These are phyloP conservation scores for Cladorhizidae sp. DNA, from an alignment of 37 sponge, comb jelly and placozoan genomes.

Conservation along the genomic window DNA sequence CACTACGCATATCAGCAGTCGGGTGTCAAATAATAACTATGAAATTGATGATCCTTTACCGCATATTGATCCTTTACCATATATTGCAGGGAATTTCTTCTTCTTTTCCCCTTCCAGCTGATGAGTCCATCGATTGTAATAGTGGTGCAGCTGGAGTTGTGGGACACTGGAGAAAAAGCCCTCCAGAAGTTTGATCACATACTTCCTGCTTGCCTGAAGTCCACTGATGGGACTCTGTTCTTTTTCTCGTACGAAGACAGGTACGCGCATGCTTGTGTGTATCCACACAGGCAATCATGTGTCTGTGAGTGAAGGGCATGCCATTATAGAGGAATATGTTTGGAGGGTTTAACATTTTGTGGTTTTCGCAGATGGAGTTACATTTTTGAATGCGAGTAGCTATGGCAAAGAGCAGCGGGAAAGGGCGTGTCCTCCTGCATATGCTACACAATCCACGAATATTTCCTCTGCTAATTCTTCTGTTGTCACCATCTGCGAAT, in stretches of 20 bases:
- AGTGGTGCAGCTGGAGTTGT: slow-evolving; percentile 58
- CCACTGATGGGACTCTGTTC: slow-evolving; percentile 46
- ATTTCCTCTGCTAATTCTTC: too few relatives aligned
- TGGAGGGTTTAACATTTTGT: neutral
- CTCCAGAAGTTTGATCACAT: slow-evolving; percentile 61
- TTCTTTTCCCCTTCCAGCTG: slow-evolving; percentile 14
- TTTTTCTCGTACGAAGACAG: slow-evolving; percentile 67
- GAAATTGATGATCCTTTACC: too few relatives aligned
- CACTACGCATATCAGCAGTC: too few relatives aligned
- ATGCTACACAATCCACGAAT: too few relatives aligned
- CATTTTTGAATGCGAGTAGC: too few relatives aligned
- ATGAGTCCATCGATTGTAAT: slow-evolving; percentile 10
- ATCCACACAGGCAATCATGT: neutral
- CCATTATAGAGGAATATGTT: too few relatives aligned
- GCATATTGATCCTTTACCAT: too few relatives aligned
- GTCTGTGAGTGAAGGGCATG: neutral
- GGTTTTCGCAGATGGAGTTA: neutral
- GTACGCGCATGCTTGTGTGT: neutral
- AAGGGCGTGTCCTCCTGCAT: too few relatives aligned
- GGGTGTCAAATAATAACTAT: too few relatives aligned
- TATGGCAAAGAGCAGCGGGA: too few relatives aligned
- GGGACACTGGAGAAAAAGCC: slow-evolving; percentile 65
- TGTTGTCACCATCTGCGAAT: too few relatives aligned
- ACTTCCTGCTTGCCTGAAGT: slow-evolving; percentile 28
- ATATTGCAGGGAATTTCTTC: too few relatives aligned